phyloP scores from a whole-genome alignment of 2,888 invertebrate genomes.

The Mellilla xanthometata region DNA sequence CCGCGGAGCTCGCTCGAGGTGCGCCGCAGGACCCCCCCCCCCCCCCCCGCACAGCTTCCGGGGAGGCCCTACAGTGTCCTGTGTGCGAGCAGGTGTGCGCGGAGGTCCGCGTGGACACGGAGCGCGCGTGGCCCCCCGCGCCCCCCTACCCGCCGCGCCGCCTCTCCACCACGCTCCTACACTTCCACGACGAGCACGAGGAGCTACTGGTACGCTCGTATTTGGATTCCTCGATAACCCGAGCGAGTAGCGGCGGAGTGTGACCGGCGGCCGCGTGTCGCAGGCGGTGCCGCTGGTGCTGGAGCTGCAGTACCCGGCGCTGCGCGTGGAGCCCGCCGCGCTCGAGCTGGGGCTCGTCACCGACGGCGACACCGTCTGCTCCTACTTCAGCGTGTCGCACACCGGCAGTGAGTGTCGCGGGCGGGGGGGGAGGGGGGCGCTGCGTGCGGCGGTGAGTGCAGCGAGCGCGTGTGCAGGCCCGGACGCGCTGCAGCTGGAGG shows the following conservation, averaged over 20 bases:
- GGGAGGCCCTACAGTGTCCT: slow-evolving; percentile 19
- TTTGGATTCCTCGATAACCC: too few species aligned
- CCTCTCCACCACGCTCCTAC: slow-evolving; percentile 33
- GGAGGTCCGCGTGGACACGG: slow-evolving; percentile 32
- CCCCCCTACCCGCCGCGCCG: neutral
- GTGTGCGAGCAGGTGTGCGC: slow-evolving; percentile 41
- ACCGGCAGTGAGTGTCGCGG: slow-evolving; percentile 58
- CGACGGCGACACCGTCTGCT: slow-evolving; percentile 54
- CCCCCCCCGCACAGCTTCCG: slow-evolving; percentile 6
- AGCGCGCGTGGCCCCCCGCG: slow-evolving; percentile 16
- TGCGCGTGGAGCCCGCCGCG: slow-evolving; percentile 42
- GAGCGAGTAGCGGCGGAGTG: too few species aligned
- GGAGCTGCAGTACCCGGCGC: slow-evolving; percentile 51
- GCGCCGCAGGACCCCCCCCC: slow-evolving; percentile 17
- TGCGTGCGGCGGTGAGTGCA: slow-evolving; percentile 40
- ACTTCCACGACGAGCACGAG: slow-evolving; percentile 43
- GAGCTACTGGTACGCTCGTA: too few species aligned
- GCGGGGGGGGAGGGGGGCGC: slow-evolving; percentile 42
- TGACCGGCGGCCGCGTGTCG: neutral
- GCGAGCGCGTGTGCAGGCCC: slow-evolving; percentile 32
- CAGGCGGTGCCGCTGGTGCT: slow-evolving; percentile 52
- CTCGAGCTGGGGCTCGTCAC: slow-evolving; percentile 57
- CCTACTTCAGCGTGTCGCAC: slow-evolving; percentile 56
- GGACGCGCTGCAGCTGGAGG: slow-evolving; percentile 38
- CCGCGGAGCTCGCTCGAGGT: slow-evolving; percentile 13